These are phyloP conservation scores for Diadumene lineata DNA, from an alignment of 92 coral and sea anemone genomes.

Conservation along the genomic window DNA sequence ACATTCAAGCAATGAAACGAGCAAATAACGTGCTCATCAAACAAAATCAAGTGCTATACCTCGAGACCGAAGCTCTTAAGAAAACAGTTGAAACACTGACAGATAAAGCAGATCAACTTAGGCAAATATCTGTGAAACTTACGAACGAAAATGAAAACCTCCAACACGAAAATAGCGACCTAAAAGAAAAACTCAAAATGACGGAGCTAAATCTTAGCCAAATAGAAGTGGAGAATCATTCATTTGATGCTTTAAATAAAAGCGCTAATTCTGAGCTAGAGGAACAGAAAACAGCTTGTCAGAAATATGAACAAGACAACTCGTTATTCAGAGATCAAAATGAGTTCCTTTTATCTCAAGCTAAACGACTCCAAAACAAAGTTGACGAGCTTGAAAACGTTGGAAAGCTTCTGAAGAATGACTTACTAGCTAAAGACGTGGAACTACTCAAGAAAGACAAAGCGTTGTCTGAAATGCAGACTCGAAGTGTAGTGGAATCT, in stretches of 20 bases:
- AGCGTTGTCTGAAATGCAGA: conserved; percentile 15
- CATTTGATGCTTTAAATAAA: conserved; percentile 34
- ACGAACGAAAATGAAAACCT: conserved; percentile 70
- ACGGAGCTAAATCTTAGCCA: conserved; percentile 55
- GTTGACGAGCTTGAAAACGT: conserved; percentile 69
- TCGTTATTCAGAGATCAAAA: conserved; percentile 60
- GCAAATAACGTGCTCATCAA: conserved; percentile 87
- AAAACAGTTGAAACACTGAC: conserved; percentile 45
- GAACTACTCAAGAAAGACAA: conserved; percentile 24
- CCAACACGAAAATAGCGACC: conserved; percentile 53
- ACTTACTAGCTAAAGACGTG: conserved; percentile 20
- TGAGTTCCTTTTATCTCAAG: conserved; percentile 67
- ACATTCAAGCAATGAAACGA: conserved; percentile 78
- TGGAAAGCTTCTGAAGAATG: conserved; percentile 45
- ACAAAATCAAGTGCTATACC: conserved; percentile 92
- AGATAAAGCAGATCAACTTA: conserved; percentile 30
- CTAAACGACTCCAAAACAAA: conserved; percentile 68
- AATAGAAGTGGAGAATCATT: conserved; percentile 50
- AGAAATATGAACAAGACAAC: conserved; percentile 58
- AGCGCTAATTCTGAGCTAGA: conserved; percentile 53
- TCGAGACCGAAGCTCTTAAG: conserved; percentile 82
- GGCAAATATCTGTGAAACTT: conserved; percentile 46
- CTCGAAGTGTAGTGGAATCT: conserved; percentile 9
- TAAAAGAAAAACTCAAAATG: conserved; percentile 51
- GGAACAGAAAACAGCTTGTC: conserved; percentile 38